These are phyloP conservation scores for Phyllotreta cruciferae DNA, from an alignment of 2,888 invertebrate genomes.

Conservation along the genomic window DNA sequence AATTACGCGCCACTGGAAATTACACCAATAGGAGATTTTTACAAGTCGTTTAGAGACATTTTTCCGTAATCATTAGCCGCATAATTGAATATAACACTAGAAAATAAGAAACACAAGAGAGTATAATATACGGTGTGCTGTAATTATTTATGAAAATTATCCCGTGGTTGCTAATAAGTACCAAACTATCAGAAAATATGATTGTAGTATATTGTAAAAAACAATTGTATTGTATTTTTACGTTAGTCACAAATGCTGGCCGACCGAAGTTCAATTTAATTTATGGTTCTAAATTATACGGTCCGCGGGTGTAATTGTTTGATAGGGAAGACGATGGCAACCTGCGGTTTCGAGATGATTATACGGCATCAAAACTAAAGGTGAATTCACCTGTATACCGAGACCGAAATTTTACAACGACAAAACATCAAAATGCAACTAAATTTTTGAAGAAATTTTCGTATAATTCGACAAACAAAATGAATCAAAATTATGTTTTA, in stretches of 20 bases:
- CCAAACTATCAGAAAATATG: conserved; percentile 43
- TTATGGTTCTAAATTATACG: conserved; percentile 60
- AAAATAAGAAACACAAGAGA: conserved; percentile 27
- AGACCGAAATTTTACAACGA: conserved; percentile 17
- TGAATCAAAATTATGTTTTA: too few species aligned
- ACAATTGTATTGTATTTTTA: conserved; percentile 45
- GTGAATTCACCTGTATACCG: conserved; percentile 28
- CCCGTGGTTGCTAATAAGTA: conserved; percentile 40
- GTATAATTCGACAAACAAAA: too few species aligned
- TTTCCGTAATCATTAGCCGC: conserved; percentile 20
- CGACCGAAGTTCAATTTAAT: conserved; percentile 56
- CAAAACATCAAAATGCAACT: background rate
- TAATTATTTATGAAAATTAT: conserved; percentile 42
- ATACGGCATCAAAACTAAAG: conserved; percentile 39
- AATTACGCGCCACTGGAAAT: conserved; percentile 1
- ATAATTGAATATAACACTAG: conserved; percentile 26
- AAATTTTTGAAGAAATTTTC: too few species aligned
- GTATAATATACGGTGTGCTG: conserved; percentile 35
- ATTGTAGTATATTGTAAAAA: conserved; percentile 41
- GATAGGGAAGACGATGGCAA: conserved; percentile 46
- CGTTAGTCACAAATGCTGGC: conserved; percentile 46
- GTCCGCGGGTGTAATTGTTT: conserved; percentile 58
- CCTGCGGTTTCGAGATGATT: conserved; percentile 49
- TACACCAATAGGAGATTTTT: conserved; percentile 25
- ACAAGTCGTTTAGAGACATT: conserved; percentile 28